These are phyloP conservation scores for Lophotriccus pileatus DNA, from an alignment of 2,797 vertebrate genomes.

Conservation along the genomic window DNA sequence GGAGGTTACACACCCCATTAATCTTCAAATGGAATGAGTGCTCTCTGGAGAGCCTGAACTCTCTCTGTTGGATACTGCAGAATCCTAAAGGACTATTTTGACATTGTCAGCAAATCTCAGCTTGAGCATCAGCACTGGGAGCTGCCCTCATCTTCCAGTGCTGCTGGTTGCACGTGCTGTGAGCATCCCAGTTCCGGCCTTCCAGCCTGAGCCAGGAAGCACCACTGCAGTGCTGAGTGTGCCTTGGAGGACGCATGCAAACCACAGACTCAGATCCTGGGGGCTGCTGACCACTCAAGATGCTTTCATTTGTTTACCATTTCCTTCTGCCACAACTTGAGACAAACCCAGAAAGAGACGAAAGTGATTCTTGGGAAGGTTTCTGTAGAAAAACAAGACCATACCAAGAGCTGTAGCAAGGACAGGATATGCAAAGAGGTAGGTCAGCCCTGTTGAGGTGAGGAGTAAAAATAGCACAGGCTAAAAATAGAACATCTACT, in stretches of 20 bases:
- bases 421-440: neutral
- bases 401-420: neutral
- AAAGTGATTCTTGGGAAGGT: neutral
- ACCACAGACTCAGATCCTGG: neutral
- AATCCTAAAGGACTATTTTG: neutral
- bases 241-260: neutral
- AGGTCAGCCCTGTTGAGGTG: neutral
- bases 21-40: neutral
- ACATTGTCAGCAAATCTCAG: neutral
- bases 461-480: neutral
- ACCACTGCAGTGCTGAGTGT: neutral
- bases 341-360: neutral
- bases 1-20: neutral
- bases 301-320: neutral
- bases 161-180: rapidly evolving
- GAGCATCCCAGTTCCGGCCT: neutral
- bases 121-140: neutral
- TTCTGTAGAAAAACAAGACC: neutral
- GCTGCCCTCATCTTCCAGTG: neutral
- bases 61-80: neutral
- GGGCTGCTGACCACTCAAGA: neutral
- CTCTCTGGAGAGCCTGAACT: neutral
- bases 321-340: neutral
- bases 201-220: neutral
- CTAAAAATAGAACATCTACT: neutral